phyloP scores from a whole-genome alignment of 2,888 invertebrate genomes.

The Apodemia zela region DNA sequence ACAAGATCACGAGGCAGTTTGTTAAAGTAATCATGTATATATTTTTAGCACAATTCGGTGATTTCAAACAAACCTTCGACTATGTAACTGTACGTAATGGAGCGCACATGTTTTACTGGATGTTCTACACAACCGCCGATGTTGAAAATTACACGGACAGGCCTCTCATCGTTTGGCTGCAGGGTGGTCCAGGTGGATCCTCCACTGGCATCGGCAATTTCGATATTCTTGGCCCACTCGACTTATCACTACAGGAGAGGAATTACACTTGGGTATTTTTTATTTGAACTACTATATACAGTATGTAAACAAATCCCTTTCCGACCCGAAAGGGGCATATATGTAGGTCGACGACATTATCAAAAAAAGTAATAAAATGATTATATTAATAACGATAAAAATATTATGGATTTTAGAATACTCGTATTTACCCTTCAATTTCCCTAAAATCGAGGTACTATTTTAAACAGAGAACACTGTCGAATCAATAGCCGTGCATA shows the following conservation, averaged over 20 bases:
- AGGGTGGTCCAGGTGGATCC: slow-evolving; percentile 92
- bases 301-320: too few relatives aligned
- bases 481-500: too few relatives aligned
- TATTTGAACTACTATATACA: too few relatives aligned
- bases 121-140: slow-evolving; percentile 86
- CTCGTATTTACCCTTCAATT: too few relatives aligned
- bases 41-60: slow-evolving; percentile 70
- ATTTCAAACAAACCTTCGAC: slow-evolving; percentile 86
- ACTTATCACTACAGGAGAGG: slow-evolving; percentile 82
- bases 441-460: too few relatives aligned
- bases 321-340: too few relatives aligned
- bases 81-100: slow-evolving; percentile 86
- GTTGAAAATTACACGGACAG: slow-evolving; percentile 81
- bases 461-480: too few relatives aligned
- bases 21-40: slow-evolving; percentile 4
- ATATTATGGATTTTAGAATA: too few relatives aligned
- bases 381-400: too few relatives aligned
- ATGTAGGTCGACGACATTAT: too few relatives aligned
- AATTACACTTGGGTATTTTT: slow-evolving; percentile 86
- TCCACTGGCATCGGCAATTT: slow-evolving; percentile 94
- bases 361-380: too few relatives aligned
- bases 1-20: background rate
- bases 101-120: slow-evolving; percentile 94
- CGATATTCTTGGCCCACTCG: slow-evolving; percentile 88
- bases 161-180: slow-evolving; percentile 92